phyloP scores from a whole-genome alignment of 2,888 invertebrate genomes.

The Elysia crispata region DNA sequence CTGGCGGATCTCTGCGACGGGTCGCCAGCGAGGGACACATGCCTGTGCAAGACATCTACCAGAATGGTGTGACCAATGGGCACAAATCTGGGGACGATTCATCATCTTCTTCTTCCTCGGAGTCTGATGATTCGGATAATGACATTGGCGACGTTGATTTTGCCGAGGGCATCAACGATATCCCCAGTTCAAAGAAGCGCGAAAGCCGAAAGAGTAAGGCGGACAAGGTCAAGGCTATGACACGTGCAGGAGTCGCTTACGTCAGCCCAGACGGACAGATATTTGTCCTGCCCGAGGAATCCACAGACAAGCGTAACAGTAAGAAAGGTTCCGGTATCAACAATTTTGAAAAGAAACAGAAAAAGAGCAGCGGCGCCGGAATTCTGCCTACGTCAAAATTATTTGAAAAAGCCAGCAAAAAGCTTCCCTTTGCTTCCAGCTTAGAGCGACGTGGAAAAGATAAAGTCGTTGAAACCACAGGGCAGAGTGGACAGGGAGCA shows the following conservation, averaged over 20 bases:
- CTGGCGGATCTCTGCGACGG: slow-evolving; percentile 2
- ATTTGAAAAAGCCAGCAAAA: slow-evolving; percentile 60
- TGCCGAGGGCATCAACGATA: slow-evolving; percentile 23
- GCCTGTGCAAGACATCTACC: background rate
- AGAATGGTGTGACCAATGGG: background rate
- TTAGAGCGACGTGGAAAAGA: slow-evolving; percentile 59
- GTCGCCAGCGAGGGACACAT: background rate
- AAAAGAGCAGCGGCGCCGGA: no score
- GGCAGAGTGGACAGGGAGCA: slow-evolving; percentile 60
- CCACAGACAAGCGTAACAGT: no score
- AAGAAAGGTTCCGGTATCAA: no score
- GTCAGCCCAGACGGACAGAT: slow-evolving; percentile 62
- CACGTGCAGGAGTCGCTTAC: slow-evolving; percentile 66
- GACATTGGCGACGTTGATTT: slow-evolving; percentile 42
- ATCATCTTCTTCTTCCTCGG: background rate
- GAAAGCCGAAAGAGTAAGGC: slow-evolving; percentile 9
- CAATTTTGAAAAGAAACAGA: no score
- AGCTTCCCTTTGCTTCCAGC: slow-evolving; percentile 57
- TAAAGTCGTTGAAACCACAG: slow-evolving; percentile 61
- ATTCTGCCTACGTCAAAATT: slow-evolving; percentile 55
- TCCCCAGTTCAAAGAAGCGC: background rate
- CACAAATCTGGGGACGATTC: background rate
- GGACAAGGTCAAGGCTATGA: slow-evolving; percentile 52
- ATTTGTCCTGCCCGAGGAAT: slow-evolving; percentile 58
- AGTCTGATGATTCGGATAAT: slow-evolving; percentile 45